Evolutionary conservation across 2,888 invertebrate genomes (phyloP), one percentile per base, ranked within the genome.

Genomic region (Temnothorax ravouxi): DNA sequence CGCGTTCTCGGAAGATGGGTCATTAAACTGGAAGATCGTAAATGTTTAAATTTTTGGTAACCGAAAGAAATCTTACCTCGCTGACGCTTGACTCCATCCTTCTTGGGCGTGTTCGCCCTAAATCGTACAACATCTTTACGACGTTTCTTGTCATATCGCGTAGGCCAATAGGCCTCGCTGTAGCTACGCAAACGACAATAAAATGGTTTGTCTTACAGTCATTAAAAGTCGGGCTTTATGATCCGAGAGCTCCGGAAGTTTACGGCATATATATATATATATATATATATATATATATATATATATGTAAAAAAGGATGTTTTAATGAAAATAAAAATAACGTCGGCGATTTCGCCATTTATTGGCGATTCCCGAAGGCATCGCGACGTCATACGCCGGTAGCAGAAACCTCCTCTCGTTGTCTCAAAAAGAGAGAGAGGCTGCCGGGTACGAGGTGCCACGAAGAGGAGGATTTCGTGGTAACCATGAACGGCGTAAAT

Each of bases 401-500:
- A 47, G 44, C 82, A 66, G 66, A 76, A 50, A 25, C 50, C 66
- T 69, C 38, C 59, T 79, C 25, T 61, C 44, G 47, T 71, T n/a
- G 38, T 80, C 54, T 67, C 80, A 72, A 80, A 72, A 80, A 69
- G 83, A 71, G 79, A 75, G 52, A 56, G 85, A 69, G 69, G 54
- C 29, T 15, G 64, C 62, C 61, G 84, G 77, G 72, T 77, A 44
- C 84, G 66, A 79, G 85, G 88, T 85, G 86, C 88, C 83, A 69
- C 83, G 88, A 87, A 87, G 87, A 66, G 86, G 84, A 88, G 90
- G 88, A 90, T 90, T 90, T 90, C 90, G 90, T 90, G 89, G 89
- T 88, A 92, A 90, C 91, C 90, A 91, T 90, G 92, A 89, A 93
- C 91, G 91, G 91, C 91, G 92, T 91, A 92, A 93, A 93, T 93